phyloP scores from a whole-genome alignment of 2,113 vertebrate genomes.

The Nycticorax nycticorax region DNA sequence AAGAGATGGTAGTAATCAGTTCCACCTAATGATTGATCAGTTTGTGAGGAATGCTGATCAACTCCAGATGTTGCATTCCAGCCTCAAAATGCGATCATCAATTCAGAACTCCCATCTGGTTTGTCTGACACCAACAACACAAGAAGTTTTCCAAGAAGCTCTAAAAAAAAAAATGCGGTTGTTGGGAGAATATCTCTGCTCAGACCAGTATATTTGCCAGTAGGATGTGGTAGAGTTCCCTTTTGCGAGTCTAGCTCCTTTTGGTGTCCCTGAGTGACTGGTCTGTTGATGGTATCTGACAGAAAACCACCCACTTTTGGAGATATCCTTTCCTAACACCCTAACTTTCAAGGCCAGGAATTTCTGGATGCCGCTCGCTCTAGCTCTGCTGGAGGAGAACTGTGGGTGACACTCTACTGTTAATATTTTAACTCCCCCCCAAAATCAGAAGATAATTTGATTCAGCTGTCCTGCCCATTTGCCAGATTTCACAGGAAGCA shows the following conservation, averaged over 20 bases:
- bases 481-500: constrained; percentile 27
- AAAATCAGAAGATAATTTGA: constrained; percentile 9
- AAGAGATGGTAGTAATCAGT: constrained; percentile 65
- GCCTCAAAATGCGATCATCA: constrained; percentile 46
- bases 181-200: neutral
- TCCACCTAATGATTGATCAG: constrained; percentile 69
- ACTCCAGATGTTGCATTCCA: constrained; percentile 54
- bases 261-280: neutral
- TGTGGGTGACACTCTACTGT: neutral
- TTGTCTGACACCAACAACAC: neutral
- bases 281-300: neutral
- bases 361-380: neutral
- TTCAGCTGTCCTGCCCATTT: neutral
- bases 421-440: neutral
- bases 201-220: neutral
- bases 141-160: constrained; percentile 12
- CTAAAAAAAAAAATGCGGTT: neutral
- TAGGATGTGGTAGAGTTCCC: constrained; percentile 8
- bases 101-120: constrained; percentile 47
- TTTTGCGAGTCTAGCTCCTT: neutral
- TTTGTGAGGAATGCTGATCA: constrained; percentile 64
- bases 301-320: neutral
- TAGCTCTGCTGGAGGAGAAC: neutral
- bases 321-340: neutral
- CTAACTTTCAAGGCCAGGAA: neutral